Evolutionary conservation across 2,888 invertebrate genomes (phyloP).

Genomic region (Julus scandinavius): DNA sequence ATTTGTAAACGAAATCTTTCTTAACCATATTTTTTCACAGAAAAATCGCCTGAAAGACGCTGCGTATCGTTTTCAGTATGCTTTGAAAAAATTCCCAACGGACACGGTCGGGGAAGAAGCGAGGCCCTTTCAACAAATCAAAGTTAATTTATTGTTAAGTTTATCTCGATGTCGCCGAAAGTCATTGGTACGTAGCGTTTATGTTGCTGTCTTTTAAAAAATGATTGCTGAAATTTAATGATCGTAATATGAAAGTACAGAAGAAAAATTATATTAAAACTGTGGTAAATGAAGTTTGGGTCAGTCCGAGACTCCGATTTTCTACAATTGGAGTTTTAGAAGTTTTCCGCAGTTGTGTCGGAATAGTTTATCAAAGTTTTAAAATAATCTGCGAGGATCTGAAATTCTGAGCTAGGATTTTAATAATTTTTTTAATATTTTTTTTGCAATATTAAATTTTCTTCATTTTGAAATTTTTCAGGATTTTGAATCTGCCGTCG

Average conservation of each 20-base stretch:
- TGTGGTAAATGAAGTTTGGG: no score
- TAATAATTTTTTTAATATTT: slow-evolving; percentile 32
- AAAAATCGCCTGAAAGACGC: slow-evolving; percentile 92
- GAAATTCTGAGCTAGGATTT: not conserved
- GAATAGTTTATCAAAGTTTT: no score
- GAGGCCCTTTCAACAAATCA: slow-evolving; percentile 80
- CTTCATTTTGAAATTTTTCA: slow-evolving; percentile 58
- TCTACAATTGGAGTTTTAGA: no score
- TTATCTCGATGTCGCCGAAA: slow-evolving; percentile 93
- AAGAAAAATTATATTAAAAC: no score
- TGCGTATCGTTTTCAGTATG: slow-evolving; percentile 93
- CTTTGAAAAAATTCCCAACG: slow-evolving; percentile 85
- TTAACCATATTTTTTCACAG: slow-evolving; percentile 58
- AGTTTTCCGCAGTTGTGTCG: no score
- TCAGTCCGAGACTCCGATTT: no score
- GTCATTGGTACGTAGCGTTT: slow-evolving; percentile 80
- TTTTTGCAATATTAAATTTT: not conserved
- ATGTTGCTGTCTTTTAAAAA: no score
- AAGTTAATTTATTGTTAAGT: slow-evolving; percentile 88
- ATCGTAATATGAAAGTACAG: no score
- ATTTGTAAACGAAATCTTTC: no score
- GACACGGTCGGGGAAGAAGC: slow-evolving; percentile 68
- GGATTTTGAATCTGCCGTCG: slow-evolving; percentile 75
- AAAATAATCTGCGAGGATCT: no score
- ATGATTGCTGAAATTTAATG: no score